A percentile compares a stretch with the other conserved stretches of the same genome.
phyloP scores from a whole-genome alignment of 2,797 vertebrate genomes.

The Scyliorhinus canicula region DNA sequence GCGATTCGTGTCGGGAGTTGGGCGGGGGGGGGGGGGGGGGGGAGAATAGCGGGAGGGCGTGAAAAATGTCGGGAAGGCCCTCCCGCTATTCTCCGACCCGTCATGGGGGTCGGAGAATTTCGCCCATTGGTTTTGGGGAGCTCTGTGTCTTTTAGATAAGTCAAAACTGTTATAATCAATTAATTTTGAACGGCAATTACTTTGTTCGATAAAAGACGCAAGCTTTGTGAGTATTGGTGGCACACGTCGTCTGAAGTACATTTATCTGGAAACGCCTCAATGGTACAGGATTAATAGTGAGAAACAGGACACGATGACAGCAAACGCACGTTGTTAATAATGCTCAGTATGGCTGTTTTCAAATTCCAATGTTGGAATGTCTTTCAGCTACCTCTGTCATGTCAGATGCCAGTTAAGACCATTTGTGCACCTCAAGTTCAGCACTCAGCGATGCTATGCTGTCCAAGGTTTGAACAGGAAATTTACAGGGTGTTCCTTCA shows the following conservation, averaged over 20 bases:
- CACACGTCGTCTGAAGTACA: background rate
- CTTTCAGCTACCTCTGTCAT: too few species aligned
- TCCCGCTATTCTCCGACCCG: too few species aligned
- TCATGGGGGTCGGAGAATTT: too few species aligned
- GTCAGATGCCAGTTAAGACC: too few species aligned
- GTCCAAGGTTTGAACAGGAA: too few species aligned
- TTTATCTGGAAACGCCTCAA: background rate
- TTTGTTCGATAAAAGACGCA: background rate
- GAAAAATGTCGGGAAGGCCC: too few species aligned
- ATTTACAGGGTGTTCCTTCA: too few species aligned
- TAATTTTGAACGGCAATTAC: background rate
- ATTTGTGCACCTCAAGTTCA: too few species aligned
- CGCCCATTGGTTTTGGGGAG: background rate
- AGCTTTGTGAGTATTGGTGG: background rate
- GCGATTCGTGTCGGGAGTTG: too few species aligned
- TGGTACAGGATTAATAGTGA: background rate
- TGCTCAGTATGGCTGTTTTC: background rate
- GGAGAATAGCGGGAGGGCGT: too few species aligned
- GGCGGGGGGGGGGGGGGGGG: too few species aligned
- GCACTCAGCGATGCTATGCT: too few species aligned
- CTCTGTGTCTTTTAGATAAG: background rate
- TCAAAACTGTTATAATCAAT: background rate
- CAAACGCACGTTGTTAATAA: background rate
- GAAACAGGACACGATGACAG: background rate
- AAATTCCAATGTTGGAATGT: background rate